These are phyloP conservation scores for Apostichopus japonicus DNA, from an alignment of 35 echinoderm and acorn worm genomes.

Conservation along the genomic window DNA sequence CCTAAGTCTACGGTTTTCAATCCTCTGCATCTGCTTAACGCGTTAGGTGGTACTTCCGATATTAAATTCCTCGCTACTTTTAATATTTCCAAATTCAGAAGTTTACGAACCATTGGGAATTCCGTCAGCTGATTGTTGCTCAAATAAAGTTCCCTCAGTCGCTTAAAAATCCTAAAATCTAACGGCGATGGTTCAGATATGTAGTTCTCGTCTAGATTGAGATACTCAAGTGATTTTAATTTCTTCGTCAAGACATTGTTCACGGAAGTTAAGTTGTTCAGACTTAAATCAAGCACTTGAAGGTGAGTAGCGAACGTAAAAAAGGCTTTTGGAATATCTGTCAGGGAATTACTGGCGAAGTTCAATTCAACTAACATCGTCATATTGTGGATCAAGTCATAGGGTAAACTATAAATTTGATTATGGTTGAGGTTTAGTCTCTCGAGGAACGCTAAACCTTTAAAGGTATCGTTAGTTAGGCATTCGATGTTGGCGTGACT, in stretches of 20 bases:
- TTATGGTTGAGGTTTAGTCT: not conserved
- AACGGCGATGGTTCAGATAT: constrained; percentile 20
- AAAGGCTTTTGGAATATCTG: not conserved
- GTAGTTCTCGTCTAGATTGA: not conserved
- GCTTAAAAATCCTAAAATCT: constrained; percentile 2
- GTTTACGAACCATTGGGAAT: constrained; percentile 10
- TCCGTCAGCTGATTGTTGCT: not conserved
- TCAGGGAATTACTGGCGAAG: not conserved
- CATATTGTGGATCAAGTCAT: not conserved
- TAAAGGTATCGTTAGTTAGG: not conserved
- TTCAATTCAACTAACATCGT: not conserved
- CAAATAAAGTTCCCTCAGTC: constrained; percentile 7
- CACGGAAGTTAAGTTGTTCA: not conserved
- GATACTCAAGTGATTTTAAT: not conserved
- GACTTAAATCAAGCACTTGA: not conserved
- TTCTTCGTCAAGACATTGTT: not conserved
- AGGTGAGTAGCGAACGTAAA: not conserved
- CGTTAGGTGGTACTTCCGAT: not conserved
- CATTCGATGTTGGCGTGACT: not conserved
- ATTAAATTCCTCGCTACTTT: not conserved
- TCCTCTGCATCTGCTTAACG: not conserved
- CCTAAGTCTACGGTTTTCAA: not conserved
- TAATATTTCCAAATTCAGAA: not conserved
- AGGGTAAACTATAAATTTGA: not conserved
- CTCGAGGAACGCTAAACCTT: not conserved